A percentile compares a stretch with the other conserved stretches of the same genome.
Evolutionary conservation across 2,797 vertebrate genomes (phyloP).

Genomic region (Thunnus albacares): DNA sequence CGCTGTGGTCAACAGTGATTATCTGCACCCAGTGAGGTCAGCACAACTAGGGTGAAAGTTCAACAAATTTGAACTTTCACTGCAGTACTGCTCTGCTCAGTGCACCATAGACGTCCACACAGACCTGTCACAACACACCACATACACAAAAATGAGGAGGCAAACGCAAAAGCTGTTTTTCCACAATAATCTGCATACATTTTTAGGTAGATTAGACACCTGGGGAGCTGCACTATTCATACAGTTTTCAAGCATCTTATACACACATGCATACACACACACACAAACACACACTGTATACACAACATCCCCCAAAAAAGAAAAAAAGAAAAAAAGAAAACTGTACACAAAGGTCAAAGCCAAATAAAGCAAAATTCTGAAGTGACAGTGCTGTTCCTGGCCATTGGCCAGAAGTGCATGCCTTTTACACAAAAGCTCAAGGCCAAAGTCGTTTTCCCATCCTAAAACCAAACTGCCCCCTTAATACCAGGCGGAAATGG

Average conservation of each 20-base stretch:
- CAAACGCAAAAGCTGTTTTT: no score
- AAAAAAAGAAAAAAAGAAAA: neutral
- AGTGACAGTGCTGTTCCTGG: constrained; percentile 47
- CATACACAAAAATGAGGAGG: no score
- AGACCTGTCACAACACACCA: no score
- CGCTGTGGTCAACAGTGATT: no score
- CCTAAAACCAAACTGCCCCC: constrained; percentile 70
- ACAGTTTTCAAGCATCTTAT: neutral
- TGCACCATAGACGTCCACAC: no score
- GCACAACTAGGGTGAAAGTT: no score
- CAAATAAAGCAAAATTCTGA: constrained; percentile 53
- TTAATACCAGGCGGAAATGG: constrained; percentile 60
- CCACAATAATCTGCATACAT: neutral
- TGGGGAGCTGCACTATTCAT: neutral
- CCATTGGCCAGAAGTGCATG: constrained; percentile 67
- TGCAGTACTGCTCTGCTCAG: no score
- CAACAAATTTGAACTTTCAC: no score
- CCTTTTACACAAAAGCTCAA: constrained; percentile 80
- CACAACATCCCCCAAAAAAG: no score
- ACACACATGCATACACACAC: no score
- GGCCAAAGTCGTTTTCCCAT: constrained; percentile 73
- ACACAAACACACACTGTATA: neutral
- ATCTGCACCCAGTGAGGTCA: no score
- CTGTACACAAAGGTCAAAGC: constrained; percentile 30
- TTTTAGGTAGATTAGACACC: neutral